Evolutionary conservation across 2,888 invertebrate species (phyloP), one percentile per base, ranked within the genome.

Genomic region (Sepioteuthis lessoniana): DNA sequence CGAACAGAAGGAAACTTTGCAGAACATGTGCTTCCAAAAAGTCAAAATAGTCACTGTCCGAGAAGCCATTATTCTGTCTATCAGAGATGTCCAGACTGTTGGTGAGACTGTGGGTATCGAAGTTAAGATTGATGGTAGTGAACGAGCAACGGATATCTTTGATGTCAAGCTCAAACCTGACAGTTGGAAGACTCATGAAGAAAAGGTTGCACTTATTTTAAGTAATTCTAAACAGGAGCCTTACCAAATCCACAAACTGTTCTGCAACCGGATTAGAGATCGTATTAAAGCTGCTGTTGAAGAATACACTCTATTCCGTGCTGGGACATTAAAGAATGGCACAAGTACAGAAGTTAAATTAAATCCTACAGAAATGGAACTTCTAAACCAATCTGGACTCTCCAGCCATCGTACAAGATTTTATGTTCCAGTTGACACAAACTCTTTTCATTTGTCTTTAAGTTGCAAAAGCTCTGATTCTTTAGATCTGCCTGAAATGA

Each of bases 11-110:
- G 95, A 95, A 90, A 95, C 96, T 93, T 95, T 96, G 21, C 95
- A 96, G 60, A 94, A 94, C 31, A 94, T 96, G 16, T 95, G 95
- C 21, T 95, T 96, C 37, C 94, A 94, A n/a, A 96, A 96, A 94
- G 95, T 96, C 21, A 95, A 96, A 90, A 94, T 96, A 3, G 94
- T 96, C 3, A 96, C 96, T 60, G 96, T 97, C 21, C 95, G 96
- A 90, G 97, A 96, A 95, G 96, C 97, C 1, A 95, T 96, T n/a
- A 60, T 94, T 1, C 46, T 94, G 21, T 94, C 95, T 0, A 47
- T 95, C 8, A 93, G 93, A 47, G 95, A 95, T 31, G 94, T 96
- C 8, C 47, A 93, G 60, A 55, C 76, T 10, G 94, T 94, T 35
- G 93, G 94, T 37, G 95, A 95, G 76, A 94, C 95, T 5, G 47